Percentiles rank a stretch among this genome's conserved stretches.
Evolutionary conservation across 1,140 invertebrate species (phyloP).

Genomic region (Diachasmimorpha longicaudata): DNA sequence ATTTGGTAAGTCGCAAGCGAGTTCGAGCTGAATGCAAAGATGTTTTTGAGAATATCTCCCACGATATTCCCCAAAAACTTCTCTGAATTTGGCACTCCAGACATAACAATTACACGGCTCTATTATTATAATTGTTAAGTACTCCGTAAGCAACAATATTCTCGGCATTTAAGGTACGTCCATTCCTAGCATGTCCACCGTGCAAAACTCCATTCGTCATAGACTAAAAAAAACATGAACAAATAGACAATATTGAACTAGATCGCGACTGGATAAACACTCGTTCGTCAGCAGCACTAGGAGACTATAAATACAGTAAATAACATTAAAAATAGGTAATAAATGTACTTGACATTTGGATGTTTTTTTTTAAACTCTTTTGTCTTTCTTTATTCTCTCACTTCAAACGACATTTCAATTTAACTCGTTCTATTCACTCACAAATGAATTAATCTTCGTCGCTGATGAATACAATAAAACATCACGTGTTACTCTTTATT

Average conservation of each 20-base stretch:
- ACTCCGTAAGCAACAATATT: too few relatives aligned
- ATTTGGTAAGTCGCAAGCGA: too few relatives aligned
- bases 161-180: too few relatives aligned
- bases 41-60: too few relatives aligned
- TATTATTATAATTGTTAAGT: too few relatives aligned
- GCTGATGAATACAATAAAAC: not conserved
- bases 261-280: not conserved
- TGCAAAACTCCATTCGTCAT: too few relatives aligned
- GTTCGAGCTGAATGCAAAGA: too few relatives aligned
- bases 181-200: too few relatives aligned
- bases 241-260: not conserved
- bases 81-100: too few relatives aligned
- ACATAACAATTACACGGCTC: too few relatives aligned
- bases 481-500: not conserved
- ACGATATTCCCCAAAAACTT: too few relatives aligned
- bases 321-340: not conserved
- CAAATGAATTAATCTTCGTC: not conserved
- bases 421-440: not conserved
- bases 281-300: not conserved
- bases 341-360: conserved; percentile 14
- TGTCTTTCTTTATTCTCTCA: not conserved
- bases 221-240: too few relatives aligned
- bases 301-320: not conserved
- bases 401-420: not conserved
- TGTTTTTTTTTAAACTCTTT: not conserved